These are phyloP conservation scores for Hyalella azteca DNA, from an alignment of 2,888 invertebrate species.

Conservation along the genomic window DNA sequence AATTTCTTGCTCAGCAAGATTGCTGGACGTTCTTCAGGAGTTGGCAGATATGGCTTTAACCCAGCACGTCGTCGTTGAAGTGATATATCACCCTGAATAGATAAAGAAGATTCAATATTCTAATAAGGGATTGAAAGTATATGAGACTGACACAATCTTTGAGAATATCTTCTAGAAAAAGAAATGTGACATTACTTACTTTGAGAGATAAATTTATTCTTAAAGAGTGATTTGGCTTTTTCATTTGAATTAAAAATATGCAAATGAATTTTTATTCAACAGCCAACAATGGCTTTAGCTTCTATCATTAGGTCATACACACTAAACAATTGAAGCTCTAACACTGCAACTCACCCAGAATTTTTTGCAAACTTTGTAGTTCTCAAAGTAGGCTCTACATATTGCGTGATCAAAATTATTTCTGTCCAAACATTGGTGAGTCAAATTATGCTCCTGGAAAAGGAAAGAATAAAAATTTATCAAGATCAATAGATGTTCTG, in stretches of 20 bases:
- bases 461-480: not conserved
- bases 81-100: not conserved
- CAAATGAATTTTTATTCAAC: too few relatives aligned
- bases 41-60: not conserved
- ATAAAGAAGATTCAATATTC: too few relatives aligned
- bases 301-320: too few relatives aligned
- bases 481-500: not conserved
- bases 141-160: too few relatives aligned
- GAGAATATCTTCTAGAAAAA: too few relatives aligned
- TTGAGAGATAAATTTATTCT: too few relatives aligned
- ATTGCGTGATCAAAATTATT: not conserved
- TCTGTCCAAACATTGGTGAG: not conserved
- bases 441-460: conserved; percentile 9
- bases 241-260: too few relatives aligned
- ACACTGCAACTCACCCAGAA: conserved; percentile 2
- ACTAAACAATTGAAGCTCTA: too few relatives aligned
- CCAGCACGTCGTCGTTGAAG: not conserved
- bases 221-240: too few relatives aligned
- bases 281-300: too few relatives aligned
- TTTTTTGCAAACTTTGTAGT: conserved; percentile 28
- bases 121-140: too few relatives aligned
- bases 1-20: not conserved
- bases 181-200: too few relatives aligned
- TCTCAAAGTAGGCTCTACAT: conserved; percentile 21
- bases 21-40: not conserved